phyloP scores from a whole-genome alignment of 2,888 invertebrate species.

The Sesia bembeciformis region DNA sequence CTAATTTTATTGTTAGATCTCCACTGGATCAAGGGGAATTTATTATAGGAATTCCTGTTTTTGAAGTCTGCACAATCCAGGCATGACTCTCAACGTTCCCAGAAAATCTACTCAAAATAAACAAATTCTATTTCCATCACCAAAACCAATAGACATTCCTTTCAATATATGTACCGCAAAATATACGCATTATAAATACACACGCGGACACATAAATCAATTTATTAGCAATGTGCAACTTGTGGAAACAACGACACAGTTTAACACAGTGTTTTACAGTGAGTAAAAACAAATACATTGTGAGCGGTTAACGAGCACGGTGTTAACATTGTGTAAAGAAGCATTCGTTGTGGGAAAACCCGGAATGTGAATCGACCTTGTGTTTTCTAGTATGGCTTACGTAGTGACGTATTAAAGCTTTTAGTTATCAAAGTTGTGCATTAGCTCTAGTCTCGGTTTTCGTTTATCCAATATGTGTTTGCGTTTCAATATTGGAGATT shows the following conservation, averaged over 20 bases:
- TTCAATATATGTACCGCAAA: slow-evolving; percentile 12
- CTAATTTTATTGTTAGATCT: too few relatives aligned
- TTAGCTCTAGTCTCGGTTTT: slow-evolving; percentile 27
- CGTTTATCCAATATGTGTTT: slow-evolving; percentile 31
- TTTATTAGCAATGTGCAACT: slow-evolving; percentile 10
- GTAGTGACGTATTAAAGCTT: slow-evolving; percentile 40
- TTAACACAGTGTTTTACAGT: not conserved
- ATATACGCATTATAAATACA: slow-evolving; percentile 21
- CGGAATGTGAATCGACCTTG: not conserved
- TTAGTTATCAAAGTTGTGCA: slow-evolving; percentile 50
- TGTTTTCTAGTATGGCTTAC: slow-evolving; percentile 8
- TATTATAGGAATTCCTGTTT: too few relatives aligned
- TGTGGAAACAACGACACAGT: not conserved
- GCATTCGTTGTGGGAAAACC: not conserved
- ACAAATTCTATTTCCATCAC: slow-evolving; percentile 3
- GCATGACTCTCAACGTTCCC: not conserved
- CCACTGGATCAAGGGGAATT: too few relatives aligned
- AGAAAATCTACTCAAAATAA: slow-evolving; percentile 1
- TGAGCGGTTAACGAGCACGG: not conserved
- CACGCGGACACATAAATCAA: slow-evolving; percentile 19
- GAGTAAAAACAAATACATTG: not conserved
- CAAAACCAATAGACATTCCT: slow-evolving; percentile 7
- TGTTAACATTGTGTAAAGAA: not conserved
- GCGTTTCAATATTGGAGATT: slow-evolving; percentile 24
- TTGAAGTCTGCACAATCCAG: not conserved